Evolutionary conservation across 2,797 vertebrate genomes (phyloP), one percentile per base, ranked within the genome.

Genomic region (Spinus pinus): DNA sequence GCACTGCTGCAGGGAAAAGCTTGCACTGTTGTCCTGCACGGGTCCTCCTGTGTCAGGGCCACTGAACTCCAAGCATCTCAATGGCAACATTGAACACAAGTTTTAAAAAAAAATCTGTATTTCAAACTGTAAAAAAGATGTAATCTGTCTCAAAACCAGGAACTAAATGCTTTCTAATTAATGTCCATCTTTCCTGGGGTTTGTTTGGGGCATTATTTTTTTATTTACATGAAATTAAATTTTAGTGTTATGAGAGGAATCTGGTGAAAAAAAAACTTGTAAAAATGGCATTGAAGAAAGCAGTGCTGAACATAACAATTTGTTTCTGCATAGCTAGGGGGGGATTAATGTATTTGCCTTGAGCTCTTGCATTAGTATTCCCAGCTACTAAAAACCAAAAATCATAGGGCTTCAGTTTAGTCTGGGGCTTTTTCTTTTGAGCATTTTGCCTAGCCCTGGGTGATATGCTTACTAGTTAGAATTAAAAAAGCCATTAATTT

Each of bases 401-500:
- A 72, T 95, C 80, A 90, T 81, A 69, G 42, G 37, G 24, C 71
- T 84, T 84, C 42, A 10, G 33, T 65, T 69, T 33, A 18, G 17
- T 62, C 69, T 67, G 27, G 15, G 3, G 12, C 22, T 54, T 9
- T 22, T 73, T 4, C 9, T 81, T 91, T 75, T 78, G 47, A 94
- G 54, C 2, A 1, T 41, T 79, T 94, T 71, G 7, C 28, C 62
- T 93, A 71, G 71, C 92, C 96, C 79, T 88, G 79, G 77, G 97
- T 96, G 87, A 91, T 90, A 86, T 60, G 37, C 42, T 96, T 91
- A 74, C 66, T 95, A 91, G 92, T 89, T 85, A 92, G 78, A 96
- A 95, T 94, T 88, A 2, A 42, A 93, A 96, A 95, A 70, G 37
- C 47, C 94, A 95, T 94, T 95, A 87, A 95, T 96, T 95, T 97